Evolutionary conservation across 2,113 vertebrate species (phyloP).

Genomic region (Eretmochelys imbricata): DNA sequence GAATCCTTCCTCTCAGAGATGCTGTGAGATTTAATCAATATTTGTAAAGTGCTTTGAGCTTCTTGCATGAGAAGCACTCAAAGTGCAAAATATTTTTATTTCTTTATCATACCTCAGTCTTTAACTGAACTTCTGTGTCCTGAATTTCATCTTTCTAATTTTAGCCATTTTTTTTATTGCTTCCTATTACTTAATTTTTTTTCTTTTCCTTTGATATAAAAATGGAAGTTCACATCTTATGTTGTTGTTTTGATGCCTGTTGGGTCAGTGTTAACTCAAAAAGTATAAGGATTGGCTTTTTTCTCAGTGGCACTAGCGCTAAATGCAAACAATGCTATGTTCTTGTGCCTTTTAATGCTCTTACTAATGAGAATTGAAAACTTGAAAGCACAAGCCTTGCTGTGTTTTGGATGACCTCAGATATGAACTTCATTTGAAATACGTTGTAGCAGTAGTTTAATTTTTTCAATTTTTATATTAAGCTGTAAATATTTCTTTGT

Average conservation of each 20-base stretch:
- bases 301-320: not conserved
- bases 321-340: not conserved
- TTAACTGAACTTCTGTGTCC: not conserved
- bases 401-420: not conserved
- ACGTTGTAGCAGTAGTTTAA: not conserved
- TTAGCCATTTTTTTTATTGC: not conserved
- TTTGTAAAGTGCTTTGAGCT: not conserved
- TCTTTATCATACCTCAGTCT: not conserved
- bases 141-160: not conserved
- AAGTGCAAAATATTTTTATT: not conserved
- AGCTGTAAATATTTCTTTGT: slow-evolving; percentile 6
- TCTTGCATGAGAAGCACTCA: not conserved
- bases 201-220: not conserved
- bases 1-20: not conserved
- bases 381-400: not conserved
- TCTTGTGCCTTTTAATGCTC: not conserved
- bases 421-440: not conserved
- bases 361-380: not conserved
- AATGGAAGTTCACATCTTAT: not conserved
- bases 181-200: not conserved
- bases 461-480: slow-evolving; percentile 31
- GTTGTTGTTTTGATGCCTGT: not conserved
- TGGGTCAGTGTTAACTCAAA: not conserved
- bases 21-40: not conserved
- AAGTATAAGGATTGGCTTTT: not conserved